phyloP scores from a whole-genome alignment of 2,888 invertebrate genomes.

The Trichopoda pennipes region DNA sequence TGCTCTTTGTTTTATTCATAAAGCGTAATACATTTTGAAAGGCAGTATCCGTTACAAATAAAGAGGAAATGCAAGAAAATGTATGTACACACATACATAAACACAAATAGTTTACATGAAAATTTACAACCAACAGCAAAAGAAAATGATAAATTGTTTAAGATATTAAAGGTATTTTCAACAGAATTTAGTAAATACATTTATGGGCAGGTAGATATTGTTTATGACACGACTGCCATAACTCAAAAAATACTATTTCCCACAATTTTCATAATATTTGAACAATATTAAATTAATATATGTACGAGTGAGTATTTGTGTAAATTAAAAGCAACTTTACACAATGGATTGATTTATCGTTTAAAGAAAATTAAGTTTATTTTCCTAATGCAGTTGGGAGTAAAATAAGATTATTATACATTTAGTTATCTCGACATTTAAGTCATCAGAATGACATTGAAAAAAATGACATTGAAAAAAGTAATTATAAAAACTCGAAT shows the following conservation, averaged over 20 bases:
- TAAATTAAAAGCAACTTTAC: no score
- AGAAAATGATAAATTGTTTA: conserved; percentile 44
- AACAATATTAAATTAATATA: no score
- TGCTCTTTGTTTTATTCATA: conserved; percentile 20
- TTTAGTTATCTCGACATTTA: no score
- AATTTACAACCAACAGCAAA: conserved; percentile 32
- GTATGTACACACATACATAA: neutral
- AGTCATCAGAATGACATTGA: no score
- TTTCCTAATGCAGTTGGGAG: no score
- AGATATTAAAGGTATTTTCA: conserved; percentile 54
- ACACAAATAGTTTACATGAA: conserved; percentile 12
- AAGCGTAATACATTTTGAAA: conserved; percentile 56
- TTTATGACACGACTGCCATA: neutral
- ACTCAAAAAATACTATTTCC: neutral
- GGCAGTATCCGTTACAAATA: conserved; percentile 58
- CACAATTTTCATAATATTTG: neutral
- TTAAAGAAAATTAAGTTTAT: no score
- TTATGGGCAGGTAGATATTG: neutral
- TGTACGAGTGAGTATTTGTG: no score
- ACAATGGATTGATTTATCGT: no score
- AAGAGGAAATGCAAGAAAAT: conserved; percentile 49
- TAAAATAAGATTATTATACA: no score
- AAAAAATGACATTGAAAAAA: no score
- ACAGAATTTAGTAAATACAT: conserved; percentile 13
- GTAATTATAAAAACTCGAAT: no score